Evolutionary conservation across 2,888 invertebrate genomes (phyloP), one percentile per base, ranked within the genome.

Genomic region (Cataglyphis rosenhaueri): DNA sequence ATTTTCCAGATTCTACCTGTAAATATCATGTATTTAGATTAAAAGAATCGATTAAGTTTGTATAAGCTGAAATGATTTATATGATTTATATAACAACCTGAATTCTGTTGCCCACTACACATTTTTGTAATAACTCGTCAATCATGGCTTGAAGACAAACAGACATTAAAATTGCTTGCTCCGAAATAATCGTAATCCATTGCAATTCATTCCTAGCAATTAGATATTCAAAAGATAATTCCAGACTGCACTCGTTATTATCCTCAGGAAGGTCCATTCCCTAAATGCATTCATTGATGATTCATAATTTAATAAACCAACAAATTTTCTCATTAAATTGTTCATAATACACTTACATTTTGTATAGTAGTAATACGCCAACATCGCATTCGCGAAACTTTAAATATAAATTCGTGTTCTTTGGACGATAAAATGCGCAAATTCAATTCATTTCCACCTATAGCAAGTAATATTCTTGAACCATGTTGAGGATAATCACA

Each of bases 111-210:
- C 95, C 94, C 35, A 96, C 97, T 92, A 96, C 96, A 92, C 96
- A 97, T 94, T 97, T 97, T 70, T 97, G 95, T 94, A 97, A 95
- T 89, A 99, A 95, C 94, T 99, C 99, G 93, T 99, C 98, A 0
- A 99, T 99, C 96, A 99, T 98, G 8, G 98, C 97, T 96, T 99
- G 98, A 82, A 99, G 95, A 93, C 98, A 98, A 81, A 99, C 97
- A 44, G 99, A 99, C 96, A 99, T 98, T 85, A 99, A 96, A 94
- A 99, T 99, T 0, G 99, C 98, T 95, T 98, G 98, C 87, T 98
- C 97, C 89, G 98, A 99, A 78, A 96, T 96, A 89, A 99, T 96
- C 32, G 98, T 98, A 86, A 99, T 97, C 99, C 99, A 99, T 93
- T 98, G 97, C 84, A 99, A 95, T 87, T 97, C 97, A 93, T 99